Evolutionary conservation across 2,888 invertebrate genomes (phyloP), one percentile per base, ranked within the genome.

Genomic region (Drosophila mimica): DNA sequence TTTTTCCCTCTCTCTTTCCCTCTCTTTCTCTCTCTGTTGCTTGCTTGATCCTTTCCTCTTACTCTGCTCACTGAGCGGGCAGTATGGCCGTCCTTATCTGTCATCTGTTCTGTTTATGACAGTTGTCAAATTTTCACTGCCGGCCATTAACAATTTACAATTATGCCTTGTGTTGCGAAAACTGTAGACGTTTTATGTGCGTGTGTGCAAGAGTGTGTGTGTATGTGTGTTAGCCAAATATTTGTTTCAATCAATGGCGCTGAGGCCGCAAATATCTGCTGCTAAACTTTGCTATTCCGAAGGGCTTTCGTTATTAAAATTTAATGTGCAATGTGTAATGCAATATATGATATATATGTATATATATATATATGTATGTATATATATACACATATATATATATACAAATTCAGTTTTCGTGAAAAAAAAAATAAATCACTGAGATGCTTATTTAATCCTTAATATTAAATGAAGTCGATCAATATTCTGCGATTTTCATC

Each of bases 201-300:
- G 25, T 28, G 33, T 61, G 40, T 49, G 20, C 5, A 43, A 11
- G 5, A 11, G 34, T 5, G 15, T 15, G 6, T 6, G 3, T 43
- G 30, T 30, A 15, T 20, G 20, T 53, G 25, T 36, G 25, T 30
- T 53, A 28, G 48, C 56, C 76, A 56, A 76, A 77, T 85, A 77
- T 79, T 82, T 84, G 70, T 36, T 65, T 74, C 74, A 79, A 62
- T 74, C 63, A 76, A 84, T 76, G 60, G 53, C 33, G 76, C 60
- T 79, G 62, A 62, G 66, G 25, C 40, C 31, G 65, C 57, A 56
- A 54, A 66, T 51, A 65, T 69, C 34, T 28, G 54, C 46, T 57
- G 11, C 4, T 46, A 15, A 38, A 15, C 15, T 57, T 57, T 4
- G 17, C 6, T 31, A 20, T 31, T 3, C 30, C 6, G 6, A 0